Evolutionary conservation across 2,113 vertebrate genomes (phyloP).

Genomic region (Nesoenas mayeri): DNA sequence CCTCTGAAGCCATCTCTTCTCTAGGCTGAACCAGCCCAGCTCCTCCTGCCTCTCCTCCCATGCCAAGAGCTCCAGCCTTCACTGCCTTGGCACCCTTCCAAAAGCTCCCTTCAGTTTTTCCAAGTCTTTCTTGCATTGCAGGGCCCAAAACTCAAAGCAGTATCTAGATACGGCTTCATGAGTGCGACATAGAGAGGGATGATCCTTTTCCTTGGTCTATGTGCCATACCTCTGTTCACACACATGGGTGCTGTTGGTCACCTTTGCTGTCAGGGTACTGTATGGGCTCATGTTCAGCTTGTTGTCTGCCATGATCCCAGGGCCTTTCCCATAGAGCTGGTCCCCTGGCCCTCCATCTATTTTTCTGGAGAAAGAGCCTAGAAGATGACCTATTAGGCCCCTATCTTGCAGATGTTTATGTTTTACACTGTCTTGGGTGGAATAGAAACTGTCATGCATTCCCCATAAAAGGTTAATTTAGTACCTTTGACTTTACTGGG

Average conservation of each 20-base stretch:
- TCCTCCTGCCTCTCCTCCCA: neutral
- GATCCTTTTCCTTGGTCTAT: neutral
- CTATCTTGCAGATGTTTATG: neutral
- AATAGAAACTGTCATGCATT: neutral
- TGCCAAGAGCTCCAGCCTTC: fast-evolving
- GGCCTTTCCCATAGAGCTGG: neutral
- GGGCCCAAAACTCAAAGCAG: fast-evolving
- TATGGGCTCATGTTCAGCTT: fast-evolving
- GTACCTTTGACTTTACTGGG: neutral
- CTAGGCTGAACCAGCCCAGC: neutral
- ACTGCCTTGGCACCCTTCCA: neutral
- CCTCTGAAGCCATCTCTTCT: neutral
- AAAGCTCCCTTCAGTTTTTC: neutral
- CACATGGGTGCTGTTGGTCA: neutral
- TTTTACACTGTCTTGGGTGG: neutral
- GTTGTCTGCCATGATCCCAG: neutral
- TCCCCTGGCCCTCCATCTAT: neutral
- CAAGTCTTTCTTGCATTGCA: neutral
- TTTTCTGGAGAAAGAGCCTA: neutral
- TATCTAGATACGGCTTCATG: neutral
- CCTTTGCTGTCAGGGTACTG: neutral
- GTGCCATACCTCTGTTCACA: neutral
- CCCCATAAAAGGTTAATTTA: conserved; percentile 25
- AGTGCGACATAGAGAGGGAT: fast-evolving
- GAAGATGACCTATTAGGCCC: neutral